Base-by-base conservation (phyloP, 30 jellyfish, hydroid and myxozoan species). In the Turritopsis dohrnii region DNA sequence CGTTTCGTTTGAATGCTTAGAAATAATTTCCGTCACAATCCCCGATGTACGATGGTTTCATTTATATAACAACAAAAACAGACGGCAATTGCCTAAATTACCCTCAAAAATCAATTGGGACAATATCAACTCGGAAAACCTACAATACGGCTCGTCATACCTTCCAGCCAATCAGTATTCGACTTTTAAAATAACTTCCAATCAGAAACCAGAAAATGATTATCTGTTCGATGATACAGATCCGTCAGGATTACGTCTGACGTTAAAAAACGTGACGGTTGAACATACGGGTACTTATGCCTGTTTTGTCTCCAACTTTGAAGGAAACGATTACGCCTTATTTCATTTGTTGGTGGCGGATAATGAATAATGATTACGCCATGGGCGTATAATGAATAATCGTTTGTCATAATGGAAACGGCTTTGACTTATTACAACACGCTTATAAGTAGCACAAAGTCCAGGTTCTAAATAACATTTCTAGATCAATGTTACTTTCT, bases 11-110 rank as follows among this genome's bases (percentile, higher is more conserved):
- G 96, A 92, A 28, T 92, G 98, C 65, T 88, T 92, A 77, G 98
- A 92, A 77, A 53, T 84, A 52, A 86, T 90, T 1, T 92, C 98
- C 21, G 87, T 83, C 28, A 87, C 95, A 8, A 82, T 92, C 16
- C 98, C 98, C 0, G 89, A 76, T 81, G 98, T 92, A n/a, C 79
- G 89, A 1, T 92, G 98, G 98, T 82, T 82, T 52, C 89, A 82
- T 82, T 52, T 82, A 21, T 82, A 25, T 28, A 82, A 82, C 75
- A 20, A 21, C 23, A 22, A 66, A 18, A 69, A 82, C 54, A 20
- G 85, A 16, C 27, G 29, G 17, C 41, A 25, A 9, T 71, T 82
- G 21, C 89, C 89, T n/a, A 29, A 23, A 16, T 65, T 82, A 22
- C 89, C 89, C 18, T 29, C 71, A 24, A 41, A 65, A 17, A 41